Evolutionary conservation across 2,888 invertebrate species (phyloP).

Genomic region (Ophion slaviceki): DNA sequence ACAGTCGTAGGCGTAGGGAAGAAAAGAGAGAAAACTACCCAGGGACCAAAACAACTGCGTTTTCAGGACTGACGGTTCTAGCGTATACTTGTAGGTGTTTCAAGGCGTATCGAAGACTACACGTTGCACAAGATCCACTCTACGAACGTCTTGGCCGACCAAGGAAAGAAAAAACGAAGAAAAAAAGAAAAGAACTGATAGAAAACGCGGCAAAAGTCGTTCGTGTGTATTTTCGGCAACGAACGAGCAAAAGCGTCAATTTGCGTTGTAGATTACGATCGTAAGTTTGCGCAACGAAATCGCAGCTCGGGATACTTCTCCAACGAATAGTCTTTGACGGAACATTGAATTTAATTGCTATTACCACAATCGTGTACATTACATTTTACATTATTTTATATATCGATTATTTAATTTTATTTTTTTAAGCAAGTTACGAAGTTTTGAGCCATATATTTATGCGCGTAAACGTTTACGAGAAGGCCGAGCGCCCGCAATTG

Average conservation of each 20-base stretch:
- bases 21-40: slow-evolving; percentile 68
- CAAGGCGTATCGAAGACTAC: slow-evolving; percentile 70
- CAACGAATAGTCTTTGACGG: slow-evolving; percentile 67
- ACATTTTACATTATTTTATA: slow-evolving; percentile 77
- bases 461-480: slow-evolving; percentile 47
- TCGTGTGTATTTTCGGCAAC: neutral
- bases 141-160: neutral
- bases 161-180: neutral
- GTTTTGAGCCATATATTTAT: slow-evolving; percentile 73
- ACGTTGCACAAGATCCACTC: slow-evolving; percentile 67
- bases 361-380: slow-evolving; percentile 76
- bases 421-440: slow-evolving; percentile 70
- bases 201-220: slow-evolving; percentile 21
- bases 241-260: slow-evolving; percentile 18
- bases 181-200: neutral
- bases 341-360: slow-evolving; percentile 67
- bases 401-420: slow-evolving; percentile 80
- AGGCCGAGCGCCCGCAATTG: slow-evolving; percentile 27
- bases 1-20: slow-evolving; percentile 69
- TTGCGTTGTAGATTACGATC: neutral
- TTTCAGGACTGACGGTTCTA: slow-evolving; percentile 81
- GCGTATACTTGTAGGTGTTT: slow-evolving; percentile 79
- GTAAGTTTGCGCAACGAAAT: neutral
- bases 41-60: slow-evolving; percentile 80
- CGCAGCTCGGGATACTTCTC: slow-evolving; percentile 35